Conservation (phyloP, 2,888 invertebrate species). For the Trichogramma dendrolimi region DNA sequence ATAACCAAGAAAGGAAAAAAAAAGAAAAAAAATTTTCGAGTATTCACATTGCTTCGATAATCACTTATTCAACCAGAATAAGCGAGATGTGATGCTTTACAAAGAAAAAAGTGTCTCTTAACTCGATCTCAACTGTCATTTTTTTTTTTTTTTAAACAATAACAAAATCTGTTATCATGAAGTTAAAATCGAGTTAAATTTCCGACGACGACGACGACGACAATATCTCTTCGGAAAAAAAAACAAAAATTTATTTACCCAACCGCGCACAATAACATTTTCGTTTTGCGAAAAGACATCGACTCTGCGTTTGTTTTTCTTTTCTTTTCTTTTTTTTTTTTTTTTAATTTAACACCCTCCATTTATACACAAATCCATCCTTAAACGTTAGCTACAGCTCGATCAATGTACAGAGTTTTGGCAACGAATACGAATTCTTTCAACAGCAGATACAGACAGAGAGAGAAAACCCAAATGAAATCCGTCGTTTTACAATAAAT, state of each 20-base stretch:
- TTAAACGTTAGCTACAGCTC: too few relatives aligned
- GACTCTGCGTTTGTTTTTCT: too few relatives aligned
- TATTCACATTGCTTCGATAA: constrained; percentile 22
- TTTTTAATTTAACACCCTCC: too few relatives aligned
- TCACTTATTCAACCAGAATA: constrained; percentile 14
- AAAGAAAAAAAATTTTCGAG: background rate
- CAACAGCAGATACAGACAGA: too few relatives aligned
- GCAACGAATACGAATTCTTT: too few relatives aligned
- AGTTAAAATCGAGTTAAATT: constrained; percentile 15
- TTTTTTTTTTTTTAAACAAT: constrained; percentile 11
- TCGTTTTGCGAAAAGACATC: too few relatives aligned
- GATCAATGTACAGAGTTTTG: too few relatives aligned
- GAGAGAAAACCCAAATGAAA: too few relatives aligned
- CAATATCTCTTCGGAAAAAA: background rate
- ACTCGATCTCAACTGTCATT: constrained; percentile 20
- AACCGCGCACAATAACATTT: too few relatives aligned
- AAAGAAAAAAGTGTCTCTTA: constrained; percentile 8
- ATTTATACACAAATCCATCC: too few relatives aligned
- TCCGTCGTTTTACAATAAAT: too few relatives aligned
- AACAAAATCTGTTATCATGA: constrained; percentile 21
- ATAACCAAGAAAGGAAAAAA: constrained; percentile 1
- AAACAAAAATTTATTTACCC: background rate
- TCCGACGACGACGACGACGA: background rate
- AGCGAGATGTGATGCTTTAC: constrained; percentile 20
- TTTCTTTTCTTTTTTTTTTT: too few relatives aligned